Conservation (phyloP, 2,888 invertebrate species). For the Leptopilina myrica region DNA sequence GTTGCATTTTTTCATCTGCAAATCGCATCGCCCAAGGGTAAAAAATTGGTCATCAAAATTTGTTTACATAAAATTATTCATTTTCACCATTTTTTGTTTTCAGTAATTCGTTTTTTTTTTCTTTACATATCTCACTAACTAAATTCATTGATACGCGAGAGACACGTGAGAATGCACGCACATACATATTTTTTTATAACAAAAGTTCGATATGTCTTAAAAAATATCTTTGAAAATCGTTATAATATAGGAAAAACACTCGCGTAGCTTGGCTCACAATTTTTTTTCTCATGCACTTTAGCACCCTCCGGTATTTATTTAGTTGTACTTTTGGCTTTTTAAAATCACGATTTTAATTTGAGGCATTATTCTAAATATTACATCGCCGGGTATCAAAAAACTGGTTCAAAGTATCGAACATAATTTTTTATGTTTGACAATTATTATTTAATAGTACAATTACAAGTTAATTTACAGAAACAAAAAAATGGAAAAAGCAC, state of each 20-base stretch:
- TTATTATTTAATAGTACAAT: conserved; percentile 67
- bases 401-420: conserved; percentile 58
- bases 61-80: conserved; percentile 32
- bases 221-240: conserved; percentile 53
- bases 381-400: conserved; percentile 59
- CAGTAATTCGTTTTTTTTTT: conserved; percentile 46
- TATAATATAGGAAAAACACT: conserved; percentile 26
- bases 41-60: conserved; percentile 50
- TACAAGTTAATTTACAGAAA: conserved; percentile 63
- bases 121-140: conserved; percentile 40
- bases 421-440: conserved; percentile 58
- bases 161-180: conserved; percentile 52
- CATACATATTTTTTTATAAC: conserved; percentile 36
- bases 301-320: conserved; percentile 58
- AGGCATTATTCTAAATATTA: conserved; percentile 39
- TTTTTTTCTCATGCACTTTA: conserved; percentile 52
- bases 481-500: conserved; percentile 51
- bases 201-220: conserved; percentile 61
- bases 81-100: conserved; percentile 8
- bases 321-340: conserved; percentile 65
- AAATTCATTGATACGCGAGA: conserved; percentile 44
- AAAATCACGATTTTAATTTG: conserved; percentile 55
- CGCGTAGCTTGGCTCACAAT: conserved; percentile 41
- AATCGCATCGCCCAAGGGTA: conserved; percentile 47
- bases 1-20: conserved; percentile 47